Conservation (phyloP, 1,140 invertebrate genomes). For the Drosophila sechellia region DNA sequence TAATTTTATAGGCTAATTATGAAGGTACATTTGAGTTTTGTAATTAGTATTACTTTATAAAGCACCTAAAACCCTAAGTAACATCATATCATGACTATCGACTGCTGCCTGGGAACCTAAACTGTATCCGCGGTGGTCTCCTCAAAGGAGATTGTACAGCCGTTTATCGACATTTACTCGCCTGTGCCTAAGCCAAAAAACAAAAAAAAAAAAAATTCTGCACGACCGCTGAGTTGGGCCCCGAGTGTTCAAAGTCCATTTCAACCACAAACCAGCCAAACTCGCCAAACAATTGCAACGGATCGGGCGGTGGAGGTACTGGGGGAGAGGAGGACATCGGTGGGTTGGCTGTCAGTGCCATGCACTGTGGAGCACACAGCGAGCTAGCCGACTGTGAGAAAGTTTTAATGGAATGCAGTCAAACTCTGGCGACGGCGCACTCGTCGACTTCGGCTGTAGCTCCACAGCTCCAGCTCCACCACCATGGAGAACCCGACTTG, state of each 20-base stretch:
- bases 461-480: constrained; percentile 18
- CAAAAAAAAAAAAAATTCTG: constrained; percentile 29
- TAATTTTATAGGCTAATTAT: too few species aligned
- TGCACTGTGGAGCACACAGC: constrained; percentile 45
- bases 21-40: too few species aligned
- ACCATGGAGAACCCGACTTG: constrained; percentile 44
- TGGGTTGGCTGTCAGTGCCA: constrained; percentile 49
- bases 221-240: constrained; percentile 44
- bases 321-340: constrained; percentile 4
- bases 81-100: constrained; percentile 10
- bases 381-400: constrained; percentile 81
- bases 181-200: constrained; percentile 20
- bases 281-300: constrained; percentile 77
- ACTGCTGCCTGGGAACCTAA: constrained; percentile 14
- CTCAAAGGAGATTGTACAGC: constrained; percentile 70
- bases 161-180: constrained; percentile 66
- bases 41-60: too few species aligned
- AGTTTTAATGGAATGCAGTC: constrained; percentile 85
- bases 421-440: constrained; percentile 69
- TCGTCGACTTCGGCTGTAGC: constrained; percentile 17
- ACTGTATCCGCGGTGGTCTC: constrained; percentile 52
- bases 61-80: neutral
- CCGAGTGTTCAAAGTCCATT: constrained; percentile 71
- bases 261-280: constrained; percentile 76
- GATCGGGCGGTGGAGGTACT: constrained; percentile 32